These are phyloP conservation scores for Hemithea aestivaria DNA, from an alignment of 2,888 invertebrate genomes.

Conservation along the genomic window DNA sequence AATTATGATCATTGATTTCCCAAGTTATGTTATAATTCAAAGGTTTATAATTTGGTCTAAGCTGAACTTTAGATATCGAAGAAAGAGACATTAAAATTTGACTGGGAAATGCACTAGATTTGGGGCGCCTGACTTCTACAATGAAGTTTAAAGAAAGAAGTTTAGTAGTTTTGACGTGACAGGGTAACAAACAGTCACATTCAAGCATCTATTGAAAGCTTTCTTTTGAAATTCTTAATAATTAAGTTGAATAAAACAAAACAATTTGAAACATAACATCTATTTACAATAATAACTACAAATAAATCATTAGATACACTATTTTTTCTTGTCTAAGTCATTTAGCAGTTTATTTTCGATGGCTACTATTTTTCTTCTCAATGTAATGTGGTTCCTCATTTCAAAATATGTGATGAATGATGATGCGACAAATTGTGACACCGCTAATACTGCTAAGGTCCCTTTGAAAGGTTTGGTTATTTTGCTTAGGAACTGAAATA, in stretches of 20 bases:
- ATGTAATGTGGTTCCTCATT: slow-evolving; percentile 65
- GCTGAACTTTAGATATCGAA: no score
- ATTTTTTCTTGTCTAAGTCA: slow-evolving; percentile 23
- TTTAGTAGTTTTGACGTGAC: no score
- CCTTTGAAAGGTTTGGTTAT: slow-evolving; percentile 76
- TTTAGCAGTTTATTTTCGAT: slow-evolving; percentile 48
- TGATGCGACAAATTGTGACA: slow-evolving; percentile 75
- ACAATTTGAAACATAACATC: slow-evolving; percentile 13
- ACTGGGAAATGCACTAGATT: no score
- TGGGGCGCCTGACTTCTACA: no score
- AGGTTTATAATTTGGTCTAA: no score
- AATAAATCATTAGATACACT: slow-evolving; percentile 3
- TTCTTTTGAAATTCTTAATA: no score
- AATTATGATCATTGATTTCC: no score
- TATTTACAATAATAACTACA: slow-evolving; percentile 17
- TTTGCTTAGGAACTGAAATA: slow-evolving; percentile 73
- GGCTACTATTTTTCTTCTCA: slow-evolving; percentile 56
- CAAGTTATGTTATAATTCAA: no score
- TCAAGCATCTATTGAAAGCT: no score
- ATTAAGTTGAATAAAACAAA: slow-evolving; percentile 19
- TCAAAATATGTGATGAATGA: slow-evolving; percentile 81
- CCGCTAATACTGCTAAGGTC: slow-evolving; percentile 63
- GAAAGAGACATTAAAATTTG: no score
- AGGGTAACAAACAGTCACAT: no score
- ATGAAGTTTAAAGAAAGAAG: no score